Base-by-base conservation (phyloP, 2,113 vertebrate genomes). In the Willisornis vidua region DNA sequence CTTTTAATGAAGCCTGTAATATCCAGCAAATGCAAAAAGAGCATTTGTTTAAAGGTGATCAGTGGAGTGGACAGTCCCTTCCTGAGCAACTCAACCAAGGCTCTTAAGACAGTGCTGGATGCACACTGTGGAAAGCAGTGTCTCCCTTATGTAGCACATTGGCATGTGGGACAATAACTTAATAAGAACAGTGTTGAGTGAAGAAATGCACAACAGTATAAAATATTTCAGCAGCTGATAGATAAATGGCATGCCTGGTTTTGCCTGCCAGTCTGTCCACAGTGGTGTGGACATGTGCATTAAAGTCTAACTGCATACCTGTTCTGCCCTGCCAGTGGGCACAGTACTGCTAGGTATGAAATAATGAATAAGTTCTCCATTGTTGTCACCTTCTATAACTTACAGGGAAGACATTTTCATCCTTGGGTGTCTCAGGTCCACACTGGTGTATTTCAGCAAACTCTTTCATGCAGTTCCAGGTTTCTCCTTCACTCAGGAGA, bases 131-230 rank as follows among this genome's bases (percentile, higher is more conserved):
- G 25, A 48, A 65, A 62, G 41, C 73, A 39, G n/a, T 39, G 4
- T 88, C 88, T 83, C 59, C 26, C 19, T 85, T 70, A 25, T 17
- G 63, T 74, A 74, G 52, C 45, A 12, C 7, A 3, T 24, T 68
- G 81, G 48, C 49, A 65, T 81, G 41, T 12, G 6, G 66, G 62
- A 67, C 84, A 48, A 12, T 45, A 61, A 9, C 51, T 93, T 95
- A 91, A 89, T 95, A 85, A 96, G 77, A 68, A 8, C 10, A 16
- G 46, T 37, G 85, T 22, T 93, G 89, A 96, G 62, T 85, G 93
- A 96, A 61, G 73, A 76, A 73, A 82, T 67, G 62, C 58, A 33
- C 54, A 41, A 37, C 37, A 26, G 19, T 54, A 43, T 59, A 75
- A 52, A 65, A 54, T 85, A 85, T 91, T 94, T 89, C 87, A 94